A percentile compares a stretch with the other conserved stretches of the same genome.
Conservation (phyloP, 1,140 invertebrate species). For the Anoplolepis gracilipes region DNA sequence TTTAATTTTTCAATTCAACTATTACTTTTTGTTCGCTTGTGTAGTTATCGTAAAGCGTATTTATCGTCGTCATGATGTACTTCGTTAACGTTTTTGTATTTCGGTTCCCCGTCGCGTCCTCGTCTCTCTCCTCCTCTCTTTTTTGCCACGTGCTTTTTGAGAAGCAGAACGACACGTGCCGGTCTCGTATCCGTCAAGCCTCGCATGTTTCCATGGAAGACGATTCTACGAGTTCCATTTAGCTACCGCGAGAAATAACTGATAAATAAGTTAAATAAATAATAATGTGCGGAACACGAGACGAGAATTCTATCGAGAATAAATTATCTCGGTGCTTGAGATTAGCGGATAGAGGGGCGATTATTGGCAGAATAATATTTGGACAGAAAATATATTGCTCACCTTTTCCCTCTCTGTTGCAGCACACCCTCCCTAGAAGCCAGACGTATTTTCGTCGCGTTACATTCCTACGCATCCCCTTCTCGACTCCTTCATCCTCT, state of each 20-base stretch:
- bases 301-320: background rate
- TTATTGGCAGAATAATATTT: slow-evolving; percentile 32
- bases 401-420: background rate
- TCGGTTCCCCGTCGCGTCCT: no score
- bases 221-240: background rate
- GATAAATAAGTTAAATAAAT: slow-evolving; percentile 15
- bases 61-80: background rate
- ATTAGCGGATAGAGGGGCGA: background rate
- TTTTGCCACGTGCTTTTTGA: background rate
- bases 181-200: background rate
- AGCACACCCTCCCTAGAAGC: slow-evolving; percentile 23
- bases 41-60: slow-evolving; percentile 37
- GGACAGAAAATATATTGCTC: slow-evolving; percentile 40
- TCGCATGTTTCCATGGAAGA: background rate
- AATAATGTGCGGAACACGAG: background rate
- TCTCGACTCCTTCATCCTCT: slow-evolving; percentile 2
- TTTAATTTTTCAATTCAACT: no score
- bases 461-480: slow-evolving; percentile 57
- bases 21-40: no score
- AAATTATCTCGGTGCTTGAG: background rate
- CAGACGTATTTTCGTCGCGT: slow-evolving; percentile 60
- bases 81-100: slow-evolving; percentile 41
- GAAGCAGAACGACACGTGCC: slow-evolving; percentile 17
- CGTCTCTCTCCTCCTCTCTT: background rate
- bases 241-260: background rate